phyloP scores from a whole-genome alignment of 2,888 invertebrate species.

The Euclidia mi region DNA sequence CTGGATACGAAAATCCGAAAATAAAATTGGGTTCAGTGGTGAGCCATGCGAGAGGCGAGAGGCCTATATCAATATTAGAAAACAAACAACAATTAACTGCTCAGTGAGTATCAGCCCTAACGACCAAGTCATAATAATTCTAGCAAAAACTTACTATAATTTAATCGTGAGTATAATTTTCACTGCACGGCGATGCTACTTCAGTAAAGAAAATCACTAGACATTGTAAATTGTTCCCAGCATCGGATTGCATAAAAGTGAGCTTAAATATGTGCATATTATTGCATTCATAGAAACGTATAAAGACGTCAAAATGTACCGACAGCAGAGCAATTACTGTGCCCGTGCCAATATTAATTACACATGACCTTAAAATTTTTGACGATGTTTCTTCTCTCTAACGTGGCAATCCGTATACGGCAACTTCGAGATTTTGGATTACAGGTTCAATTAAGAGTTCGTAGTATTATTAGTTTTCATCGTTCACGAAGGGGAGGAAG shows the following conservation, averaged over 20 bases:
- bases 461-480: too few relatives aligned
- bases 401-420: too few relatives aligned
- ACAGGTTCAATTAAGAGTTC: too few relatives aligned
- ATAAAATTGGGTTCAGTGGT: too few relatives aligned
- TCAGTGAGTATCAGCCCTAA: slow-evolving; percentile 49
- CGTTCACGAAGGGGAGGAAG: too few relatives aligned
- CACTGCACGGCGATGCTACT: slow-evolving; percentile 74
- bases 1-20: too few relatives aligned
- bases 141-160: slow-evolving; percentile 70
- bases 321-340: slow-evolving; percentile 48
- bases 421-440: too few relatives aligned
- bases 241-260: slow-evolving; percentile 83
- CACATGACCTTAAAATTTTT: too few relatives aligned
- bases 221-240: slow-evolving; percentile 77
- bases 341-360: not conserved
- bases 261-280: slow-evolving; percentile 86
- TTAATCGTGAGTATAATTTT: slow-evolving; percentile 72
- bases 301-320: slow-evolving; percentile 86
- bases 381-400: too few relatives aligned
- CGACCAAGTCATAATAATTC: slow-evolving; percentile 66
- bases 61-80: too few relatives aligned
- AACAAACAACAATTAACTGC: not conserved
- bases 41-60: too few relatives aligned
- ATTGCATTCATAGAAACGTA: slow-evolving; percentile 81
- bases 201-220: slow-evolving; percentile 82